Evolutionary conservation across 2,113 vertebrate species (phyloP).

Genomic region (Dromas ardeola): DNA sequence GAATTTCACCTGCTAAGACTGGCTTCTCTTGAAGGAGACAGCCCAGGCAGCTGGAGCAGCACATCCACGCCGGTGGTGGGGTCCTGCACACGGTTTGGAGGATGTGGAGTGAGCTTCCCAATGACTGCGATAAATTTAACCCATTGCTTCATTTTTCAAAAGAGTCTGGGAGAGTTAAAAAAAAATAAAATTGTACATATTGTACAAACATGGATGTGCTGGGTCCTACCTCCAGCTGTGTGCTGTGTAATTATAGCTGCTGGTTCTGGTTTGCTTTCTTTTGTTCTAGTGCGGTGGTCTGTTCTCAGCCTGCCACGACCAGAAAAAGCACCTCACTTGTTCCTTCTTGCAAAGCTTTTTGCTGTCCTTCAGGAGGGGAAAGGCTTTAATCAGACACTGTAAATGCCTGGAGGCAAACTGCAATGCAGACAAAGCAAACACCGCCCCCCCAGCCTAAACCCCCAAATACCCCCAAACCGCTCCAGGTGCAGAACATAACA

Average conservation of each 20-base stretch:
- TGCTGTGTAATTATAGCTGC: neutral
- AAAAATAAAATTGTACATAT: too few species aligned
- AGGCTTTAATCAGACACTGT: neutral
- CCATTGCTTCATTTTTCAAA: neutral
- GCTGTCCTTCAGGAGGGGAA: conserved; percentile 15
- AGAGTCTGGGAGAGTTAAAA: neutral
- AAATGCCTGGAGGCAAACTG: conserved; percentile 1
- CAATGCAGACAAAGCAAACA: neutral
- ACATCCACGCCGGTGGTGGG: neutral
- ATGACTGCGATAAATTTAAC: neutral
- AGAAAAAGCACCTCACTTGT: conserved; percentile 8
- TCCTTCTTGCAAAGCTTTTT: conserved; percentile 38
- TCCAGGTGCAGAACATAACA: conserved; percentile 26
- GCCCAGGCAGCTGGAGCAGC: neutral
- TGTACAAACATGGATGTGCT: neutral
- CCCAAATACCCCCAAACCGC: neutral
- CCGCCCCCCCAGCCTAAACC: neutral
- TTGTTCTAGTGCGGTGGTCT: conserved; percentile 52
- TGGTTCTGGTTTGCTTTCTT: neutral
- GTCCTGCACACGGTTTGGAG: neutral
- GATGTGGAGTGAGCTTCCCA: neutral
- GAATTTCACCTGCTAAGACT: neutral
- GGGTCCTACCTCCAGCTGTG: neutral
- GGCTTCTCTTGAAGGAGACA: neutral
- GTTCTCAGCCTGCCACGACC: neutral